phyloP scores from a whole-genome alignment of 2,888 invertebrate species.

The Sphecodes monilicornis region DNA sequence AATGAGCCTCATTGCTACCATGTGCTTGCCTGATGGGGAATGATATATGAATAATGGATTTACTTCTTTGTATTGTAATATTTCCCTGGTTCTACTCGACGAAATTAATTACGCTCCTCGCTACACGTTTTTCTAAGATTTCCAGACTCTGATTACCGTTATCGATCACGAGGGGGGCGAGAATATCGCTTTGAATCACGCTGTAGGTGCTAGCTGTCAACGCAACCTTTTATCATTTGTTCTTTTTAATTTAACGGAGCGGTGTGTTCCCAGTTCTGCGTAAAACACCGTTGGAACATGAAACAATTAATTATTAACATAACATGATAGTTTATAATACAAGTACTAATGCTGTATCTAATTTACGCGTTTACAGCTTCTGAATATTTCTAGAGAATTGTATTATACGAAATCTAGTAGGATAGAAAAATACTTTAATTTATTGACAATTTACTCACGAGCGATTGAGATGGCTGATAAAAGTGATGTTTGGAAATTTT shows the following conservation, averaged over 20 bases:
- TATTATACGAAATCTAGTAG: too few relatives aligned
- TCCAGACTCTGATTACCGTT: neutral
- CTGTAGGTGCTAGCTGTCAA: conserved; percentile 7
- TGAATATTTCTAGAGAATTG: neutral
- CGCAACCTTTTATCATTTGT: neutral
- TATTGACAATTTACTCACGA: neutral
- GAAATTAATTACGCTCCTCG: conserved; percentile 10
- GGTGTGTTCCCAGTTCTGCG: neutral
- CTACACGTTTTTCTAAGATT: conserved; percentile 2
- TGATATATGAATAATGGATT: neutral
- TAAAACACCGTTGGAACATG: neutral
- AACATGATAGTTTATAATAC: neutral
- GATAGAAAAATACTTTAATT: neutral
- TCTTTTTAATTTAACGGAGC: neutral
- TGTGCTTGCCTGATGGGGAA: neutral
- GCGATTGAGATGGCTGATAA: neutral
- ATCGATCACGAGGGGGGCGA: neutral
- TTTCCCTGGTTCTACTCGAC: conserved; percentile 2
- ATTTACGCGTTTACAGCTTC: neutral
- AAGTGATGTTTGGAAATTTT: neutral
- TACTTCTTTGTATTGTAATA: neutral
- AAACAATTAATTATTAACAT: neutral
- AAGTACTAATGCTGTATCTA: neutral
- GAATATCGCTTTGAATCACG: conserved; percentile 1
- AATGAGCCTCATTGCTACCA: neutral